phyloP scores from a whole-genome alignment of 1,140 invertebrate genomes.

The Sitobion miscanthi region DNA sequence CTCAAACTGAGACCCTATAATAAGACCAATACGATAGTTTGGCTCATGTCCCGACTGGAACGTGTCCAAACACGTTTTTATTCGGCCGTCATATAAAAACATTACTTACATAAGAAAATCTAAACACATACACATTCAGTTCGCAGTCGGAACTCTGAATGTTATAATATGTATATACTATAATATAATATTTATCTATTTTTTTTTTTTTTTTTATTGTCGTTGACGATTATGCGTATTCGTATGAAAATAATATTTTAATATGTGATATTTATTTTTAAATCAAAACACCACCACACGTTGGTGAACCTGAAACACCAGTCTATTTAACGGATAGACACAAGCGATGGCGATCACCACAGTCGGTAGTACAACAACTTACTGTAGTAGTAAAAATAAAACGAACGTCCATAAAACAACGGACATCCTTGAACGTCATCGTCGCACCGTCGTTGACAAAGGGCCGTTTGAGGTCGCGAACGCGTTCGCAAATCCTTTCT shows the following conservation, averaged over 20 bases:
- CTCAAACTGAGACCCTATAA: conserved; percentile 32
- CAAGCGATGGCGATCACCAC: neutral
- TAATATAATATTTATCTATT: neutral
- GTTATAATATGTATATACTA: neutral
- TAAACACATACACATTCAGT: neutral
- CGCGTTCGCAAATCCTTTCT: neutral
- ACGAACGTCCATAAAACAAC: neutral
- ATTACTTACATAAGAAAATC: conserved; percentile 30
- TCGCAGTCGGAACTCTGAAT: neutral
- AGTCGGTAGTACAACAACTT: neutral
- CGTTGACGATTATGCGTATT: neutral
- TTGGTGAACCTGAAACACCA: neutral
- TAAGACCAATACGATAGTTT: conserved; percentile 43
- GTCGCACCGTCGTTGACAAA: conserved; percentile 2
- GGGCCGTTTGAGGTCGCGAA: conserved; percentile 24
- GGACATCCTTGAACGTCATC: conserved; percentile 24
- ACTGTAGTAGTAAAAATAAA: conserved; percentile 16
- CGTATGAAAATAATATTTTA: neutral
- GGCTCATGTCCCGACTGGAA: conserved; percentile 42
- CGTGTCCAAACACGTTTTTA: conserved; percentile 40
- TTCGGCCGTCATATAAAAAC: conserved; percentile 31
- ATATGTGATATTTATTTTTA: conserved; percentile 12
- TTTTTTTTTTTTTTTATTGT: neutral
- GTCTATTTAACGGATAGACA: neutral
- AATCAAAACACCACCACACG: neutral